A percentile compares a stretch with the other conserved stretches of the same genome.
Evolutionary conservation across 2,113 vertebrate species (phyloP).

Genomic region (Calcarius ornatus): DNA sequence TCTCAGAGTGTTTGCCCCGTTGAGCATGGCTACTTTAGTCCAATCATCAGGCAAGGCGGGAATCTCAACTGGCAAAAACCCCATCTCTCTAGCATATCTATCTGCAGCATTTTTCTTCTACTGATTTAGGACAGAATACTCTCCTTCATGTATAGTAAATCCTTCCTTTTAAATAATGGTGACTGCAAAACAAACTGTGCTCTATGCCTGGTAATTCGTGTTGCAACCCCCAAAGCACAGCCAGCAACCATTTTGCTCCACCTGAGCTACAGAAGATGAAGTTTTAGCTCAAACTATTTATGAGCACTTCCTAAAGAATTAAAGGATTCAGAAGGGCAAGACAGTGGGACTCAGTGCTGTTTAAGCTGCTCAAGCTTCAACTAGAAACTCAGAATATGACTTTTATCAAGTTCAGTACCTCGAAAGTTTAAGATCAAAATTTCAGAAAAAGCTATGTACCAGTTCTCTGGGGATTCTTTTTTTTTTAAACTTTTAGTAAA

Average conservation of each 20-base stretch:
- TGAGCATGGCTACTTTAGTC: background rate
- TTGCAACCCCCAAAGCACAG: background rate
- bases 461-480: background rate
- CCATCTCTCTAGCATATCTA: background rate
- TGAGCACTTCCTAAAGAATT: background rate
- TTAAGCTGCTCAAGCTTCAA: background rate
- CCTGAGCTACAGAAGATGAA: background rate
- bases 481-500: background rate
- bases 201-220: background rate
- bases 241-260: background rate
- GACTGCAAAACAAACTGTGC: background rate
- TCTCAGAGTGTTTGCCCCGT: background rate
- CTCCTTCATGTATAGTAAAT: background rate
- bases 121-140: background rate
- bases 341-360: background rate
- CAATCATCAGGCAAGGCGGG: background rate
- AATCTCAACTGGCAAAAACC: background rate
- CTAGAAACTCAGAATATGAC: background rate
- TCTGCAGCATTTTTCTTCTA: background rate
- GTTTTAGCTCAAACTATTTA: background rate
- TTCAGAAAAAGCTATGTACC: background rate
- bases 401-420: background rate
- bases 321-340: background rate
- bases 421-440: background rate
- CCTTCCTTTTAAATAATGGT: background rate